Evolutionary conservation across 2,888 invertebrate genomes (phyloP), one percentile per base, ranked within the genome.

Genomic region (Epinotia bilunana): DNA sequence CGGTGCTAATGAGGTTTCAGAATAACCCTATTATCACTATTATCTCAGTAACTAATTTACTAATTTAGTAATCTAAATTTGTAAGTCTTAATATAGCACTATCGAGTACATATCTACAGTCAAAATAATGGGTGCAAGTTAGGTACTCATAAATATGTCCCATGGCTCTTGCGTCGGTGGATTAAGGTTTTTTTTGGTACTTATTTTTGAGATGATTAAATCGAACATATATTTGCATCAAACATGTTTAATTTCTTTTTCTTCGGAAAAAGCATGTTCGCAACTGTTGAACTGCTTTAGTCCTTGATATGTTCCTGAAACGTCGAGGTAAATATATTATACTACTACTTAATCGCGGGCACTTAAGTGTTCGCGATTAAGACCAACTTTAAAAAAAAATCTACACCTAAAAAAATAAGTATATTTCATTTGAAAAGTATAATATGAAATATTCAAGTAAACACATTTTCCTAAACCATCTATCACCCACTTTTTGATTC

Each of bases 401-500:
- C 5, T 16, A 3, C 49, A 49, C 16, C 49, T 49, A 49, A 49
- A 16, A n/a, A 49, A 16, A 12, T 43, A 11, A 0, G 5, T 5
- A 53, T n/a, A n/a, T 53, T n/a, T 53, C 1, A 39, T 53, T 53
- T 16, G 7, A 39, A 33, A 39, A 9, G 39, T 53, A n/a, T n/a
- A 53, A 53, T 6, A 5, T 2, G n/a, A 28, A 58, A 33, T 61
- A 33, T 61, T 9, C 43, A 43, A 20, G 11, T 68, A 23, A 63
- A 64, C 49, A 60, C 28, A 58, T 69, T 74, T 64, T 58, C 33
- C 70, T 70, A 64, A 70, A 57, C 63, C 69, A 74, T 74, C 62
- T 58, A 69, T 23, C 70, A 67, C 57, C 57, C 53, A 46, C 53
- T 55, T 63, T 58, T 70, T 55, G 53, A 57, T 80, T 76, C 78